Conservation (phyloP, 2,888 invertebrate genomes). For the Sipha maydis region DNA sequence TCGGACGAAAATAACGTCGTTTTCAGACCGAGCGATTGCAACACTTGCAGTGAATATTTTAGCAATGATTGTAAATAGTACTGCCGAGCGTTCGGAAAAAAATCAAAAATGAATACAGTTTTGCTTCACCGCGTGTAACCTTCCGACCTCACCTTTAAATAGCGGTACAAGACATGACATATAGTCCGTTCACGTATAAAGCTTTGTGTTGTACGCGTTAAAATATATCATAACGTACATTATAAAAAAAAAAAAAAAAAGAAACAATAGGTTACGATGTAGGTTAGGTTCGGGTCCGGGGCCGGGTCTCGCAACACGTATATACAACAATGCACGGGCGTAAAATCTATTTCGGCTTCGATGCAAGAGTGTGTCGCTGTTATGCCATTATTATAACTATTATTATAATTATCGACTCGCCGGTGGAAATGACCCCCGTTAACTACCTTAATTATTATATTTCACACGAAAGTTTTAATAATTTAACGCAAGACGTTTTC, state of each 20-base stretch:
- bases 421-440: neutral
- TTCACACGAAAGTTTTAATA: neutral
- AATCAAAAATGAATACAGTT: too few species aligned
- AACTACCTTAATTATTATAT: neutral
- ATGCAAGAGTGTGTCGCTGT: neutral
- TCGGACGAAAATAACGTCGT: slow-evolving; percentile 22
- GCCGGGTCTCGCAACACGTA: neutral
- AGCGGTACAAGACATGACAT: neutral
- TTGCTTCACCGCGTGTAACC: neutral
- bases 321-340: neutral
- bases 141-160: neutral
- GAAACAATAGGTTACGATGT: slow-evolving; percentile 26
- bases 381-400: too few species aligned
- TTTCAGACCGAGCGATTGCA: neutral
- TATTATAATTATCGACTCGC: neutral
- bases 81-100: too few species aligned
- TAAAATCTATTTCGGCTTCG: slow-evolving; percentile 1
- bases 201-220: too few species aligned
- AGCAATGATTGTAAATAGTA: neutral
- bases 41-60: neutral
- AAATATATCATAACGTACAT: neutral
- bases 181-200: neutral
- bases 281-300: neutral
- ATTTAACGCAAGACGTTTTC: neutral
- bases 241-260: neutral